Percentiles rank a stretch among this genome's conserved stretches.
Conservation (phyloP, 2,888 invertebrate species). For the Hedychridium roseum region DNA sequence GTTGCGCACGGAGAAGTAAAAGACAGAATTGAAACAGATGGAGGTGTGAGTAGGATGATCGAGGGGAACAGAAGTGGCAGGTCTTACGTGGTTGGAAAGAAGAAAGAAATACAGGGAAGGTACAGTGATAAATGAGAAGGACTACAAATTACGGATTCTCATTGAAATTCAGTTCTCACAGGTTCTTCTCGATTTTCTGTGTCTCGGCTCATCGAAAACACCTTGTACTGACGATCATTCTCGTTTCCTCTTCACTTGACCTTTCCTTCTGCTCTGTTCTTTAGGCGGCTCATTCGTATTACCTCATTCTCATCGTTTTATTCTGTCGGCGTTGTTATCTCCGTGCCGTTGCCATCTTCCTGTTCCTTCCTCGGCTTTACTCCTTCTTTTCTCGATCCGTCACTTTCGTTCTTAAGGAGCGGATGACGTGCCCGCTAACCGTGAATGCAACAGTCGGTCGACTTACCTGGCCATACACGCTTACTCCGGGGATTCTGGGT, state of each 20-base stretch:
- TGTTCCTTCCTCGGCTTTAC: too few relatives aligned
- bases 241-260: slow-evolving; percentile 14
- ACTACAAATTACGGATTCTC: slow-evolving; percentile 57
- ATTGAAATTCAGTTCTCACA: slow-evolving; percentile 53
- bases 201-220: too few relatives aligned
- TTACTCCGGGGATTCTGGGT: slow-evolving; percentile 24
- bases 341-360: too few relatives aligned
- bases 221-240: too few relatives aligned
- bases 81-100: slow-evolving; percentile 14
- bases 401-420: slow-evolving; percentile 9
- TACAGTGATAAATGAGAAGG: slow-evolving; percentile 59
- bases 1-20: too few relatives aligned
- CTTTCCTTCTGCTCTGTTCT: slow-evolving; percentile 14
- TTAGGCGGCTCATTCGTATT: too few relatives aligned
- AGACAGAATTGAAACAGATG: background rate
- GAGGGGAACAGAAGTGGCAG: slow-evolving; percentile 10
- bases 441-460: slow-evolving; percentile 18
- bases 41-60: background rate
- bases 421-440: slow-evolving; percentile 6
- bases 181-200: slow-evolving; percentile 33
- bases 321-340: too few relatives aligned
- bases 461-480: too few relatives aligned
- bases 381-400: slow-evolving; percentile 10
- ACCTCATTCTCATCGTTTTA: too few relatives aligned
- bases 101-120: slow-evolving; percentile 29